Base-by-base conservation (phyloP, 23 tunicate species). In the Clavelina lepadiformis region DNA sequence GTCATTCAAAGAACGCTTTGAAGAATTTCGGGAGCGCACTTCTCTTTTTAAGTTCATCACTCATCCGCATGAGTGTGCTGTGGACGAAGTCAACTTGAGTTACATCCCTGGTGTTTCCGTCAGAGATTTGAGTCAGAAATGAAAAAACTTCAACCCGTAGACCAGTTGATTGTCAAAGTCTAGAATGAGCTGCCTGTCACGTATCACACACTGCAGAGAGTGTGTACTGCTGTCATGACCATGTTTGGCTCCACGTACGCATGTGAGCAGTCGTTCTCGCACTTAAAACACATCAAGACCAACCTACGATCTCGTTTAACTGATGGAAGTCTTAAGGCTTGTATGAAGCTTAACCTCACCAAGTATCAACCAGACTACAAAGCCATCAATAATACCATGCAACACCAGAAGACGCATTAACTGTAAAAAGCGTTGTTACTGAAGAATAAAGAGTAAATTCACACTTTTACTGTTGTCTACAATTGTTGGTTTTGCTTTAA, bases 11-110 rank as follows among this genome's bases (percentile, higher is more conserved):
- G 75, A 25, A 47, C 46, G 75, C 47, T 69, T 69, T 69, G 75
- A n/a, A 53, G 64, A 69, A 69, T 69, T 69, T 53, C 28, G 75
- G 52, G 75, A 54, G 75, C 46, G 75, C 63, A 69, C 64, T 69
- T 31, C 27, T 67, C 61, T 67, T 67, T 67, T 64, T 64, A 67
- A 24, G 61, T 67, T 47, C 73, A 69, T 69, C 46, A 54, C 75
- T 54, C 64, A 69, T 69, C 75, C 75, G 33, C 75, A 67, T 67
- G 75, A 69, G 46, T 69, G 65, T 69, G 75, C 64, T 55, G 46
- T 54, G 46, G 28, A 69, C 46, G 64, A 69, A 69, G 64, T 31
- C 65, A 28, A 69, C 75, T 69, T 69, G 64, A 53, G 75, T 54
- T 54, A 69, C 64, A 69, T 69, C 65, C 63, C 75, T 54, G 75